These are phyloP conservation scores for Notoglanidium macrostoma DNA, from an alignment of 2,797 vertebrate species.

Conservation along the genomic window DNA sequence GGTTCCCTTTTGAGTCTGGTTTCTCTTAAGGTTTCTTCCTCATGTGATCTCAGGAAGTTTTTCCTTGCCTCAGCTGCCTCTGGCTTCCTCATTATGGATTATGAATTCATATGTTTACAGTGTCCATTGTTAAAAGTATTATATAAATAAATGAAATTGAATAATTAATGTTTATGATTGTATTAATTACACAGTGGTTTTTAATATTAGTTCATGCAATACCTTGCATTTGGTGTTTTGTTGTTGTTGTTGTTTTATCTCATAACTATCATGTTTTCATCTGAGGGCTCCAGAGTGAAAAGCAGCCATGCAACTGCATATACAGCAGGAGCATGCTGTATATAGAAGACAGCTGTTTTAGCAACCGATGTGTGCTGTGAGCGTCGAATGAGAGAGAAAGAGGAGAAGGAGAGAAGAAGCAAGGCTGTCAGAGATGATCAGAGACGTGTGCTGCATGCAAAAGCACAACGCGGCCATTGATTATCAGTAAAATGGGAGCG, in stretches of 20 bases:
- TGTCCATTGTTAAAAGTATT: no score
- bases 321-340: not conserved
- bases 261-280: not conserved
- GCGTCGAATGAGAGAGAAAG: not conserved
- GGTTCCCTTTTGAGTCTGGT: no score
- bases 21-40: no score
- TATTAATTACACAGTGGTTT: not conserved
- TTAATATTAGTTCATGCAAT: not conserved
- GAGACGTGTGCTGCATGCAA: conserved; percentile 58
- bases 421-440: conserved; percentile 71
- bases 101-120: no score
- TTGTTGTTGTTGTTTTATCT: not conserved
- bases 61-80: no score
- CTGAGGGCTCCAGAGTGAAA: not conserved
- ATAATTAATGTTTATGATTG: not conserved
- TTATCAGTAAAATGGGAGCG: conserved; percentile 65
- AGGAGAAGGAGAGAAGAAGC: conserved; percentile 16
- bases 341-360: not conserved
- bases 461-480: conserved; percentile 70
- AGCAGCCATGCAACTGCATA: not conserved
- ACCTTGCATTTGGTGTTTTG: not conserved
- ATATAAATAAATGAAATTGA: no score
- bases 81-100: no score
- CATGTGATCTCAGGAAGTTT: no score
- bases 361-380: not conserved